Percentiles rank a stretch among this genome's conserved stretches.
phyloP scores from a whole-genome alignment of 2,113 vertebrate species.

The Tychaedon coryphoeus region DNA sequence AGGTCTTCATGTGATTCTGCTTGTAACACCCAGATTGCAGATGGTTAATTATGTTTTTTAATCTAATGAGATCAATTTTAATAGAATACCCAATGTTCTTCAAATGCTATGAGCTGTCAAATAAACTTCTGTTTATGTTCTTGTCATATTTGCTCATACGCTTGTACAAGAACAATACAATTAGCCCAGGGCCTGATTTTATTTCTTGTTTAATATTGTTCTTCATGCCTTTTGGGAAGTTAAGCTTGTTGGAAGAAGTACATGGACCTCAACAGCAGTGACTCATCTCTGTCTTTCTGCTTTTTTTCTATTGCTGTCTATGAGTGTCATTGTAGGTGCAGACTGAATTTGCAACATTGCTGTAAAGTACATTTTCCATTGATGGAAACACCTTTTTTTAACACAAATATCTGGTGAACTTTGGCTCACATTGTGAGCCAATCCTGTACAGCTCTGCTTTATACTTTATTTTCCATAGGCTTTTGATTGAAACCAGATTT shows the following conservation, averaged over 20 bases:
- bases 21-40: constrained; percentile 5
- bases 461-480: not conserved
- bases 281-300: not conserved
- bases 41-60: constrained; percentile 39
- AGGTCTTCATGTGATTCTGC: constrained; percentile 3
- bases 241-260: not conserved
- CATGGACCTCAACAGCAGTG: not conserved
- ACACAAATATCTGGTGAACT: not conserved
- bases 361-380: not conserved
- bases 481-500: not conserved
- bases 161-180: not conserved
- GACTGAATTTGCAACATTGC: not conserved
- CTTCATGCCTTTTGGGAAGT: not conserved
- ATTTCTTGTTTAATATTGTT: not conserved
- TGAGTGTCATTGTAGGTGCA: not conserved
- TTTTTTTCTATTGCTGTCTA: not conserved
- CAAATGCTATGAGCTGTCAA: not conserved
- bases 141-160: not conserved
- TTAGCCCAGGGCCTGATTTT: not conserved
- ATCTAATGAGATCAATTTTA: not conserved
- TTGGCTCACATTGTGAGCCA: not conserved
- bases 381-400: not conserved
- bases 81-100: constrained; percentile 21
- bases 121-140: not conserved
- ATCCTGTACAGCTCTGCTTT: not conserved